A percentile compares a stretch with the other conserved stretches of the same genome.
phyloP scores from a whole-genome alignment of 2,113 vertebrate species.

The Dryoscopus gambensis region DNA sequence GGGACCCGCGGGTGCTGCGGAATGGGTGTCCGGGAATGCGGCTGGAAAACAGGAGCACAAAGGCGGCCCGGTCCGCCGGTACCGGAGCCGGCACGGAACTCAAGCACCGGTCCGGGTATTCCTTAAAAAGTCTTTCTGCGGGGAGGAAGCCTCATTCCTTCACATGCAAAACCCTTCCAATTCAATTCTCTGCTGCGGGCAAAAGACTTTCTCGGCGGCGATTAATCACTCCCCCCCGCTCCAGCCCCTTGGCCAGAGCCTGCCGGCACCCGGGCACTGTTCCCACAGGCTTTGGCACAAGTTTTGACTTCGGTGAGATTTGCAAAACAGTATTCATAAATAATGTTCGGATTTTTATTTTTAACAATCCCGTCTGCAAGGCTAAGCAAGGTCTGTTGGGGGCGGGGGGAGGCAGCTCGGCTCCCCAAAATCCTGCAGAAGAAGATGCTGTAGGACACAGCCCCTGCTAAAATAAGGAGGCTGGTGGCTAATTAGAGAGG shows the following conservation, averaged over 20 bases:
- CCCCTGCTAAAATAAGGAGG: background rate
- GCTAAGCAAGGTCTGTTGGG: background rate
- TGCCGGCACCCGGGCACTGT: background rate
- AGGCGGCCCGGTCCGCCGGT: background rate
- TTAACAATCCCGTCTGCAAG: background rate
- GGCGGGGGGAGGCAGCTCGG: background rate
- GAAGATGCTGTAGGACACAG: background rate
- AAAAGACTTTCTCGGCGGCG: background rate
- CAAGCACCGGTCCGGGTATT: background rate
- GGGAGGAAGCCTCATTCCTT: background rate
- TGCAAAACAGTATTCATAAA: conserved; percentile 37
- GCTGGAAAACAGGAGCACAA: background rate
- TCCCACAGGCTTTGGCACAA: conserved; percentile 2
- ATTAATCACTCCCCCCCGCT: background rate
- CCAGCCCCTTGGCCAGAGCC: background rate
- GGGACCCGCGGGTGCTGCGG: background rate
- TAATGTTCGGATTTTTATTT: background rate
- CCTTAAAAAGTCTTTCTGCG: background rate
- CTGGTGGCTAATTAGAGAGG: background rate
- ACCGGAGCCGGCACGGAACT: background rate
- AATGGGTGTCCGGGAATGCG: background rate
- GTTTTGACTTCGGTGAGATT: background rate
- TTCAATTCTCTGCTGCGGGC: background rate
- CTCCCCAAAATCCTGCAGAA: background rate
- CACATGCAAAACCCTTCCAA: background rate